Evolutionary conservation across 2,888 invertebrate genomes (phyloP).

Genomic region (Brachypalpus laphriformis): DNA sequence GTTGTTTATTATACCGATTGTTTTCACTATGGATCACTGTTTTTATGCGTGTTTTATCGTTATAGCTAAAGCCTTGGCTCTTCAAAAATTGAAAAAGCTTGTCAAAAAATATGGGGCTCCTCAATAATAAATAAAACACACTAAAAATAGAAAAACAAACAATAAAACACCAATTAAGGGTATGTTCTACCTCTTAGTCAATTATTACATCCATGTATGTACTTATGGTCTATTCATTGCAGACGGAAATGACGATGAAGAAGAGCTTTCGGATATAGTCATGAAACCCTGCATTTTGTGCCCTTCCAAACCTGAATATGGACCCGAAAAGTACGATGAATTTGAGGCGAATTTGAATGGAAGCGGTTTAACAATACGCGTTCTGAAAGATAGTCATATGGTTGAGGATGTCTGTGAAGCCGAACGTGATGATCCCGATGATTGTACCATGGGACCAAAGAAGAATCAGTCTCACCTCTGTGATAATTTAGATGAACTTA

Average conservation of each 20-base stretch:
- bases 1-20: background rate
- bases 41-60: conserved; percentile 52
- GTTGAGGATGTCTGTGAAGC: conserved; percentile 79
- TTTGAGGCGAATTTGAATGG: conserved; percentile 82
- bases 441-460: conserved; percentile 86
- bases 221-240: conserved; percentile 6
- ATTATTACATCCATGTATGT: conserved; percentile 1
- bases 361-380: conserved; percentile 80
- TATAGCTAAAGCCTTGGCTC: conserved; percentile 80
- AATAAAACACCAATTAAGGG: conserved; percentile 71
- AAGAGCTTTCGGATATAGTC: conserved; percentile 70
- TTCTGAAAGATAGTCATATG: conserved; percentile 80
- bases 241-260: conserved; percentile 62
- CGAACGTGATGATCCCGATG: conserved; percentile 82
- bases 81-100: conserved; percentile 79
- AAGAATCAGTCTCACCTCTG: conserved; percentile 82
- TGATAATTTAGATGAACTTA: conserved; percentile 63
- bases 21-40: background rate
- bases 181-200: conserved; percentile 75
- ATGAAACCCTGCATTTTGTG: conserved; percentile 77
- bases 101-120: conserved; percentile 79
- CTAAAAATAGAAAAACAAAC: conserved; percentile 61
- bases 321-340: conserved; percentile 81
- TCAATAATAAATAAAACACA: conserved; percentile 39
- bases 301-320: conserved; percentile 77